A percentile compares a stretch with the other conserved stretches of the same genome.
These are phyloP conservation scores for Drosophila lini DNA, from an alignment of 1,140 invertebrate species.

Conservation along the genomic window DNA sequence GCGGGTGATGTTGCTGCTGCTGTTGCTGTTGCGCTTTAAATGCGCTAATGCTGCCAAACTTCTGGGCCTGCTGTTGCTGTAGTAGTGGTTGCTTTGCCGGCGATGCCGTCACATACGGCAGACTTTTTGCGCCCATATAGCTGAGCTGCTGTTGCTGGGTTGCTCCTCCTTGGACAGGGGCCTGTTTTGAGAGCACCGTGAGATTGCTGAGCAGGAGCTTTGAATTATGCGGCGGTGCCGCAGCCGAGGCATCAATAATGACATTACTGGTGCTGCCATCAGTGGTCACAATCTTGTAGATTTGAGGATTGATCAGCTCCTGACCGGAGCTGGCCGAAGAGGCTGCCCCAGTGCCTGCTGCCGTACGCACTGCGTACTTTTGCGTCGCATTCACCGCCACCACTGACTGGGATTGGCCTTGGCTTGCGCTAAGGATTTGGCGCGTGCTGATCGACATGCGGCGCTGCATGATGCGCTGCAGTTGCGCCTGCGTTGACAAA, in stretches of 20 bases:
- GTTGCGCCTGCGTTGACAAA: conserved; percentile 67
- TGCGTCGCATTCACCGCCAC: conserved; percentile 52
- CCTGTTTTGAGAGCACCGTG: conserved; percentile 77
- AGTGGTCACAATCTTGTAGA: conserved; percentile 80
- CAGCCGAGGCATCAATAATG: conserved; percentile 70
- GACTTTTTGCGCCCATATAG: conserved; percentile 67
- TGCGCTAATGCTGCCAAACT: conserved; percentile 59
- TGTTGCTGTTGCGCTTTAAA: conserved; percentile 62
- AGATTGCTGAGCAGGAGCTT: conserved; percentile 80
- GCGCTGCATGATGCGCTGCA: conserved; percentile 72
- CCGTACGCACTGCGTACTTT: conserved; percentile 70
- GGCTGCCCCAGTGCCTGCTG: conserved; percentile 31
- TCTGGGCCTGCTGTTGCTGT: conserved; percentile 67
- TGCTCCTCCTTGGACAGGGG: conserved; percentile 35
- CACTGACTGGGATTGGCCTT: conserved; percentile 46
- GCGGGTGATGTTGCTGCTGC: conserved; percentile 44
- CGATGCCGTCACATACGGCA: conserved; percentile 71
- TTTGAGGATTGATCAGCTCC: conserved; percentile 77
- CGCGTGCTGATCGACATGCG: conserved; percentile 69
- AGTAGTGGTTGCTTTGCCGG: conserved; percentile 39
- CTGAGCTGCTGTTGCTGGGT: conserved; percentile 62
- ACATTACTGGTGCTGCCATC: conserved; percentile 78
- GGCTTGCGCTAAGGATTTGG: conserved; percentile 54
- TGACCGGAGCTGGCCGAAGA: conserved; percentile 41
- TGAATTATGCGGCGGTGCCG: conserved; percentile 68